Conservation (phyloP, 2,888 invertebrate genomes). For the Lasioglossum calceatum region DNA sequence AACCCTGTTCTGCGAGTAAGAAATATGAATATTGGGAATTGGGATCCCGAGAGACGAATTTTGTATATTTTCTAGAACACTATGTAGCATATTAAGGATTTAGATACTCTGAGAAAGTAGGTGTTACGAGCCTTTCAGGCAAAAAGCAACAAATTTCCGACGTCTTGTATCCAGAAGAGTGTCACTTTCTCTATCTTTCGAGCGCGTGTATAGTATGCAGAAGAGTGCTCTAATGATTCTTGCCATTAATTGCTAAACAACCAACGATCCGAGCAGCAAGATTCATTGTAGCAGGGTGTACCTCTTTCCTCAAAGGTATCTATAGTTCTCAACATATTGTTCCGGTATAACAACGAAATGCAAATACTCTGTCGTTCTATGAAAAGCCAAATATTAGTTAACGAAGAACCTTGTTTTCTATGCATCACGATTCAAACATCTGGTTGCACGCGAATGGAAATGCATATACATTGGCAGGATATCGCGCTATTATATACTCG, state of each 20-base stretch:
- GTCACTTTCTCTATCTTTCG: constrained; percentile 10
- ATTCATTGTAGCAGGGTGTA: constrained; percentile 7
- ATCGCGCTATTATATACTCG: constrained; percentile 2
- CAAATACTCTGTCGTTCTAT: background rate
- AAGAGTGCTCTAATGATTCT: constrained; percentile 11
- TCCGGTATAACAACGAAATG: constrained; percentile 3
- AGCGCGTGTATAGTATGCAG: background rate
- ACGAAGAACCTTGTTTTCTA: background rate
- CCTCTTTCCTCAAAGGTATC: constrained; percentile 5
- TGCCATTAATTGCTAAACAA: background rate
- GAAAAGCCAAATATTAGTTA: background rate
- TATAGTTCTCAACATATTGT: constrained; percentile 1
- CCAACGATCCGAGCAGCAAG: background rate
- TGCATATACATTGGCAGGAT: constrained; percentile 1
- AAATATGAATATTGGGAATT: background rate
- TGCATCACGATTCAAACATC: constrained; percentile 13
- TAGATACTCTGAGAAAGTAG: constrained; percentile 9
- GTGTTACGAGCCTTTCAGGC: background rate
- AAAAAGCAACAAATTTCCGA: background rate
- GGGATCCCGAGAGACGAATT: background rate
- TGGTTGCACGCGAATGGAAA: constrained; percentile 4
- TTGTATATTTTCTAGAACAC: constrained; percentile 12
- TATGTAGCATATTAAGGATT: background rate
- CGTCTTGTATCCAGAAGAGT: background rate
- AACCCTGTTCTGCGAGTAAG: background rate